A percentile compares a stretch with the other conserved stretches of the same genome.
phyloP scores from a whole-genome alignment of 1,140 invertebrate genomes.

The Monochamus saltuarius region DNA sequence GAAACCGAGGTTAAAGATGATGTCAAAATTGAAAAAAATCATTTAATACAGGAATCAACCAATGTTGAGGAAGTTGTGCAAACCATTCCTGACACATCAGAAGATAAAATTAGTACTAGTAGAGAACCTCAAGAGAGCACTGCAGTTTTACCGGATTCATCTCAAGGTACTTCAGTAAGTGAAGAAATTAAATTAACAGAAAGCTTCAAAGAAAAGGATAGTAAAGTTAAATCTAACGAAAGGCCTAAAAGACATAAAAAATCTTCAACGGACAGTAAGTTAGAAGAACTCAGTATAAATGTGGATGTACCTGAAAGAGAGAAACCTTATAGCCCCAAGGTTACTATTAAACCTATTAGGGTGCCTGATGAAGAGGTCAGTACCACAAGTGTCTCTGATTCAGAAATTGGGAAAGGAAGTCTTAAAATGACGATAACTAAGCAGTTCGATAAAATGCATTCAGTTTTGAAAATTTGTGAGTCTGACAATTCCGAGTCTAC shows the following conservation, averaged over 20 bases:
- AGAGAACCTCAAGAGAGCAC: background rate
- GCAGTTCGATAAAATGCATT: slow-evolving; percentile 47
- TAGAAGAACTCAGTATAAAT: slow-evolving; percentile 29
- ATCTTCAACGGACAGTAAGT: background rate
- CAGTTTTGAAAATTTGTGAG: slow-evolving; percentile 47
- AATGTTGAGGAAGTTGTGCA: background rate
- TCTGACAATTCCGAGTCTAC: slow-evolving; percentile 41
- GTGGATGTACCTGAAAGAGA: slow-evolving; percentile 34
- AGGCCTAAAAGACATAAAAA: slow-evolving; percentile 17
- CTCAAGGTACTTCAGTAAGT: background rate
- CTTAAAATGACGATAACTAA: slow-evolving; percentile 50
- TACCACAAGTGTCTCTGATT: slow-evolving; percentile 27
- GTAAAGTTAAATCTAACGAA: slow-evolving; percentile 4
- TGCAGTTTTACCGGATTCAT: background rate
- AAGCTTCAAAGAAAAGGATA: slow-evolving; percentile 4
- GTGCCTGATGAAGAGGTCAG: slow-evolving; percentile 36
- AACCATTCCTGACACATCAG: background rate
- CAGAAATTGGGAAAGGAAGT: slow-evolving; percentile 34
- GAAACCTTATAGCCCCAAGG: slow-evolving; percentile 44
- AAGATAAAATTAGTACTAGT: background rate
- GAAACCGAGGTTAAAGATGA: too few species aligned
- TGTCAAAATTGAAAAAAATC: too few species aligned
- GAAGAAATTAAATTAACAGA: background rate
- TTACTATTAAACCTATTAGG: slow-evolving; percentile 47
- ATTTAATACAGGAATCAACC: background rate